Evolutionary conservation across 1,140 invertebrate genomes (phyloP), one percentile per base, ranked within the genome.

Genomic region (Capitella teleta): DNA sequence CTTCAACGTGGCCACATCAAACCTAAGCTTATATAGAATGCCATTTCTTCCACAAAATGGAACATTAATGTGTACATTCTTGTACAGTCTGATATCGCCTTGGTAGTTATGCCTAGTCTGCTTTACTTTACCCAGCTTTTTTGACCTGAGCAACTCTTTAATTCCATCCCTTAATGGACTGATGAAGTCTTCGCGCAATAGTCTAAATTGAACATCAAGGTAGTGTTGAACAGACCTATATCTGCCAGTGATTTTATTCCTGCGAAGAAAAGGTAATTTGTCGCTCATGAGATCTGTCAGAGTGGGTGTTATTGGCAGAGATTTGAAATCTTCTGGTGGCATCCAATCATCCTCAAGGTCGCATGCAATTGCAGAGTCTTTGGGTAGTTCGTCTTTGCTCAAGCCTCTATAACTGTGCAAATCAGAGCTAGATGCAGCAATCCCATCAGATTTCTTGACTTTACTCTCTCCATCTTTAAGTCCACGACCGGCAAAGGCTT

Each of bases 191-290:
- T 87, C 83, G 5, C 81, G 62, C 19, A 87, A 62, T 6, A 86
- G 64, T 14, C 81, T 66, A 59, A 84, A 84, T 52, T 87, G 85
- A 1, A 80, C 74, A 57, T 85, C 81, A 4, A 88, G 63, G 60
- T 88, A 87, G 55, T 84, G 77, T 19, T 81, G 73, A 0, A 77
- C 72, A 61, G 76, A 65, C 6, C 63, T 52, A 59, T 83, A 85
- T 0, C 65, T 57, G 5, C 80, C 80, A 23, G 75, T 54, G 0
- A 77, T 59, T 25, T 79, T 75, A 60, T 80, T 82, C 6, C 75
- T 67, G 2, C 77, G 64, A 14, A 82, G 54, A 67, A 74, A 79
- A n/a, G 34, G 38, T 4, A 30, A 16, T n/a, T 14, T 23, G 25
- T 21, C 23, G n/a, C 19, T 21, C 16, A 24, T 14, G 12, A 62